Evolutionary conservation across 2,113 vertebrate genomes (phyloP), one percentile per base, ranked within the genome.

Genomic region (Puntigrus tetrazona): DNA sequence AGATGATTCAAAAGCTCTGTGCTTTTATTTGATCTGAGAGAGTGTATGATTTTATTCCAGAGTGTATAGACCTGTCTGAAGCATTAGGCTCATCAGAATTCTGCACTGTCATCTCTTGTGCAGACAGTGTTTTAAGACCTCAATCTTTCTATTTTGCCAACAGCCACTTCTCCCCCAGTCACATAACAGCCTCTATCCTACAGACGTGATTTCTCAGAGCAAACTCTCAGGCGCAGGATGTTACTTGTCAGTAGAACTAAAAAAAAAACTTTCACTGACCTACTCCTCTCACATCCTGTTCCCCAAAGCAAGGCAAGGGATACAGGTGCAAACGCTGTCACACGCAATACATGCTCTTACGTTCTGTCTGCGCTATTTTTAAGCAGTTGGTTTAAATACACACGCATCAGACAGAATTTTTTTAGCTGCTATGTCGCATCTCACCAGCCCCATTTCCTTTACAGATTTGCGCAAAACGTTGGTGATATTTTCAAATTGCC

Each of bases 21-120:
- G 76, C 52, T 84, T 31, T 65, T 80, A 45, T 31, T 45, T 80
- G 38, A 47, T 65, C 57, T 29, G 16, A 7, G 25, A 13, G 29
- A 80, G 1, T 47, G 16, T 65, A 47, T 80, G 36, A 45, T 47
- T 78, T 47, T 65, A 61, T 78, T 57, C 52, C 29, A 59, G 25
- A 41, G 77, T 78, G 55, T 78, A 65, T 80, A 61, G 55, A 61
- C 38, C 77, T 63, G 41, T 63, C 50, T 78, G 41, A 79, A 79
- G 77, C 36, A 29, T 43, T 80, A 45, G 36, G 38, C 57, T 65
- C 25, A 78, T 78, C 52, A 78, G 31, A 45, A 63, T 79, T 79
- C 57, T 80, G 78, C 25, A 22, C 41, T 45, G 38, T 45, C 41
- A 65, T 45, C 78, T 80, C 78, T 45, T 43, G 76, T 38, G 76